These are phyloP conservation scores for Psophia crepitans DNA, from an alignment of 2,113 vertebrate species.

Conservation along the genomic window DNA sequence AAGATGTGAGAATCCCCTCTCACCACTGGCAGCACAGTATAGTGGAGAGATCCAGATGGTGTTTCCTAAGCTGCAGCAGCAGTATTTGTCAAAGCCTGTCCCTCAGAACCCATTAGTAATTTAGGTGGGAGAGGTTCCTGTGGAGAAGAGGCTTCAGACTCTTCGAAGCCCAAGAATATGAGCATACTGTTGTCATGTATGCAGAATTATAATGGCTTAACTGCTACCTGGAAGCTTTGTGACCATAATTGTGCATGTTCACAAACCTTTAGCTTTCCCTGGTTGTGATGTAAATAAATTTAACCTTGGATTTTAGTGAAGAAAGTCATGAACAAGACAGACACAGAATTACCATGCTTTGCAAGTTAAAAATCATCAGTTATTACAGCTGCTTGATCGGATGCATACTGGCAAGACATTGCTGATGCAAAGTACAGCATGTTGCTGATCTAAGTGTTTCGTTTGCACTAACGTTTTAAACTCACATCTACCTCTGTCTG, in stretches of 20 bases:
- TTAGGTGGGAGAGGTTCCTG: not conserved
- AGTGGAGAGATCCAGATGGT: not conserved
- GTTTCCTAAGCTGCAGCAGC: not conserved
- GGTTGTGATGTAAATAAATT: not conserved
- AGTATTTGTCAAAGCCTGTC: not conserved
- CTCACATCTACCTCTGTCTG: not conserved
- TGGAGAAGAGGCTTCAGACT: not conserved
- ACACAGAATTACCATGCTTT: not conserved
- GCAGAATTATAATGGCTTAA: not conserved
- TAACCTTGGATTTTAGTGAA: not conserved
- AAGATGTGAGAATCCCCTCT: not conserved
- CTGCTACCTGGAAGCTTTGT: not conserved
- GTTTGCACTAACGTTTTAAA: not conserved
- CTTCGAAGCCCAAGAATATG: not conserved
- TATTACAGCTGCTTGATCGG: not conserved
- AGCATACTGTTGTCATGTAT: not conserved
- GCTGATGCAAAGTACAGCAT: not conserved
- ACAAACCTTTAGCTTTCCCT: not conserved
- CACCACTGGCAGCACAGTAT: not conserved
- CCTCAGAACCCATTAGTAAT: not conserved
- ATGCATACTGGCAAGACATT: rapidly evolving
- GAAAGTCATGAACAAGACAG: not conserved
- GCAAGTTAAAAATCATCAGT: not conserved
- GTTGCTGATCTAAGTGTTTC: not conserved
- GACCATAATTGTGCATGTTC: not conserved